Percentiles rank a stretch among this genome's conserved stretches.
Evolutionary conservation across 2,888 invertebrate genomes (phyloP).

Genomic region (Calephelis perditalis): DNA sequence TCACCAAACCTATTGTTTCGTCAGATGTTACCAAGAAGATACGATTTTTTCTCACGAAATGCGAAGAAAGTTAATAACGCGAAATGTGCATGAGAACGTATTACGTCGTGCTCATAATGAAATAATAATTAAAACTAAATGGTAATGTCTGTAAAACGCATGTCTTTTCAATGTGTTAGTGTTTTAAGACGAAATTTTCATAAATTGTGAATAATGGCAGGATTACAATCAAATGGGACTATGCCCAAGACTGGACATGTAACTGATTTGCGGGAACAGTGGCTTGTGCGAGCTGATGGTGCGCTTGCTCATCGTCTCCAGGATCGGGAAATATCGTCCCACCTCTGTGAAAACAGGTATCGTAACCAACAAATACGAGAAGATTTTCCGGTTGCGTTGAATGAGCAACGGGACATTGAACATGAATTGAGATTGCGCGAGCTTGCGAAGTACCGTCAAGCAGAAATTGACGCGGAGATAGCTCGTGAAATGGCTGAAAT

Average conservation of each 20-base stretch:
- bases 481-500: slow-evolving; percentile 70
- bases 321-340: slow-evolving; percentile 70
- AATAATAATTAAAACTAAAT: slow-evolving; percentile 3
- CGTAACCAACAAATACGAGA: slow-evolving; percentile 72
- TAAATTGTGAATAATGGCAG: slow-evolving; percentile 45
- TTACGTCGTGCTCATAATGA: slow-evolving; percentile 20
- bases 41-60: slow-evolving; percentile 55
- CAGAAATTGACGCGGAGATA: slow-evolving; percentile 68
- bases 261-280: slow-evolving; percentile 68
- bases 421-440: slow-evolving; percentile 57
- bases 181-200: background rate
- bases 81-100: slow-evolving; percentile 28
- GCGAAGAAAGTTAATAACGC: slow-evolving; percentile 61
- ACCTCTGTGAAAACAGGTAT: slow-evolving; percentile 66
- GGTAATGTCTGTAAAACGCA: background rate
- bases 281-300: slow-evolving; percentile 68
- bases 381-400: slow-evolving; percentile 68
- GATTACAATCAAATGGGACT: slow-evolving; percentile 61
- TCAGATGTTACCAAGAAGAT: slow-evolving; percentile 48
- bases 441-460: slow-evolving; percentile 57
- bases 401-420: slow-evolving; percentile 62
- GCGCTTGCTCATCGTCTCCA: slow-evolving; percentile 69
- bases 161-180: background rate
- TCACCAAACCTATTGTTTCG: slow-evolving; percentile 64
- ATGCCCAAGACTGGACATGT: slow-evolving; percentile 72